Conservation (phyloP, 1,140 invertebrate genomes). For the Campodea augens region DNA sequence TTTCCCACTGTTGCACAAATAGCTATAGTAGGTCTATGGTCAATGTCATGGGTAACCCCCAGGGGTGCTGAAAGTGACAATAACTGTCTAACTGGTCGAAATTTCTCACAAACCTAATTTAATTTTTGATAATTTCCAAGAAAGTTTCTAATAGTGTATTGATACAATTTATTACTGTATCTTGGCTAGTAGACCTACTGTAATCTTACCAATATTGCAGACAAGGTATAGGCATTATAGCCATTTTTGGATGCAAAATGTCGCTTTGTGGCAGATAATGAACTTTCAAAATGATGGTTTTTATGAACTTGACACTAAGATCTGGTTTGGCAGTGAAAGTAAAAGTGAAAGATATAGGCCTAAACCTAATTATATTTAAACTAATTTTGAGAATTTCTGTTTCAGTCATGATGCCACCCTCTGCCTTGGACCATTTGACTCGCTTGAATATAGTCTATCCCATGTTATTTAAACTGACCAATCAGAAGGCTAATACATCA, state of each 20-base stretch:
- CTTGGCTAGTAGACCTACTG: neutral
- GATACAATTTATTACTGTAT: slow-evolving; percentile 20
- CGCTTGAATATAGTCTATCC: slow-evolving; percentile 94
- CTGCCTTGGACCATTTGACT: slow-evolving; percentile 79
- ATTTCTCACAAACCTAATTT: slow-evolving; percentile 1
- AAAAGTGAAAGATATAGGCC: no score
- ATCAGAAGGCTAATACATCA: slow-evolving; percentile 59
- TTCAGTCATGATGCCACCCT: slow-evolving; percentile 93
- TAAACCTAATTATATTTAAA: no score
- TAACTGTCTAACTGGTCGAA: slow-evolving; percentile 4
- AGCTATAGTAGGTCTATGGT: no score
- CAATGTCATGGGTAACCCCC: neutral
- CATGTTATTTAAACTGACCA: slow-evolving; percentile 94
- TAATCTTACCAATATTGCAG: neutral
- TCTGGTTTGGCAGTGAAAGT: no score
- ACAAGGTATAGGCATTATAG: neutral
- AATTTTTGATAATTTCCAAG: slow-evolving; percentile 5
- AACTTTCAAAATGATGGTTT: no score
- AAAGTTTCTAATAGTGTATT: slow-evolving; percentile 1
- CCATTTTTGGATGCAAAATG: no score
- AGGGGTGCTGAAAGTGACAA: slow-evolving; percentile 5
- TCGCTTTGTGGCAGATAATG: no score
- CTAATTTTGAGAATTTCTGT: no score
- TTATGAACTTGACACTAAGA: no score
- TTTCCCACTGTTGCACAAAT: no score